Percentiles rank a stretch among this genome's conserved stretches.
These are phyloP conservation scores for Protonibea diacanthus DNA, from an alignment of 2,797 vertebrate species.

Conservation along the genomic window DNA sequence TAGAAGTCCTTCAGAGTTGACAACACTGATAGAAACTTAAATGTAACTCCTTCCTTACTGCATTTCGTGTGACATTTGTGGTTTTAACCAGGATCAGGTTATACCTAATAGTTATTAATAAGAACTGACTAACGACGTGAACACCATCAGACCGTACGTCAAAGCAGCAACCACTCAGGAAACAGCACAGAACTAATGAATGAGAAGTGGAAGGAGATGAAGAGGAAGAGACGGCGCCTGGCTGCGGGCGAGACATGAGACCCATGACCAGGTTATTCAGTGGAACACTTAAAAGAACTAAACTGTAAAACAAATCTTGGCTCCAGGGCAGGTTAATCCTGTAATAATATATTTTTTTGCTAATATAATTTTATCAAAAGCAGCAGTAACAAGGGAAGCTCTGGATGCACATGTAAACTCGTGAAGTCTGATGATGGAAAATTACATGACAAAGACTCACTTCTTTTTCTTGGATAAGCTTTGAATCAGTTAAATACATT, in stretches of 20 bases:
- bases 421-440: neutral
- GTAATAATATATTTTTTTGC: no score
- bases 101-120: neutral
- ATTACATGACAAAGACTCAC: neutral
- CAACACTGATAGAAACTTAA: no score
- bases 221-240: no score
- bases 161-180: neutral
- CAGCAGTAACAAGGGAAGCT: neutral
- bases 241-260: no score
- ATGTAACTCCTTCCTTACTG: neutral
- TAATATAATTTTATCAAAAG: neutral
- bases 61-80: no score
- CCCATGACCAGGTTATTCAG: no score
- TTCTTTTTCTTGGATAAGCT: no score
- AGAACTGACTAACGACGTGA: neutral
- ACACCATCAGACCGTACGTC: neutral
- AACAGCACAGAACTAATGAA: neutral
- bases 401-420: no score
- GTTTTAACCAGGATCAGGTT: neutral
- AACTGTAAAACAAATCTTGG: no score
- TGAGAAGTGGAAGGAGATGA: neutral
- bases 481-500: neutral
- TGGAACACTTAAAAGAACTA: no score
- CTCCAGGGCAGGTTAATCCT: no score
- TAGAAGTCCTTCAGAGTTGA: neutral